A percentile compares a stretch with the other conserved stretches of the same genome.
Conservation (phyloP, 2,888 invertebrate genomes). For the Steinernema hermaphroditum region DNA sequence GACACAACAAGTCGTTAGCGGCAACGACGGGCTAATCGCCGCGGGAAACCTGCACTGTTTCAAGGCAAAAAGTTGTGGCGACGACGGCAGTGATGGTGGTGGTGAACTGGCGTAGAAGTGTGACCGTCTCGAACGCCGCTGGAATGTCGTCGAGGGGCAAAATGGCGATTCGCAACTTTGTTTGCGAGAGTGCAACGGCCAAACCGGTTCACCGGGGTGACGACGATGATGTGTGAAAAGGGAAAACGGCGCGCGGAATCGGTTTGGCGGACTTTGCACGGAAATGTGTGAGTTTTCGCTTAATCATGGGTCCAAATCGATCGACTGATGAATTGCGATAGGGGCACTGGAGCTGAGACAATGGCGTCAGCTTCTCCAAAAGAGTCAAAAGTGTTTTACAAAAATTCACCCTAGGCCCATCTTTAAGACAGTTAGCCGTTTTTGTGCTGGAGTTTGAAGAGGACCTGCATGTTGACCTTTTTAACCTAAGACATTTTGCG, state of each 20-base stretch:
- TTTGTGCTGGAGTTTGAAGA: no score
- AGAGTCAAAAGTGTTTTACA: no score
- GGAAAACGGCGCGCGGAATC: not conserved
- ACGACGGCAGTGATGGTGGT: no score
- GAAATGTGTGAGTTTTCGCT: not conserved
- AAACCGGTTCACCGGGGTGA: not conserved
- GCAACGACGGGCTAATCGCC: constrained; percentile 3
- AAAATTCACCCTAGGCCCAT: no score
- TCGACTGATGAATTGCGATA: no score
- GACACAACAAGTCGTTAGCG: constrained; percentile 21
- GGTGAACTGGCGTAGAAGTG: constrained; percentile 1
- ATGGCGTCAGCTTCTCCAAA: no score
- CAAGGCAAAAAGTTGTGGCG: no score
- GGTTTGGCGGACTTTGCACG: not conserved
- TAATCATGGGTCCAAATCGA: no score
- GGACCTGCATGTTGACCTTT: no score
- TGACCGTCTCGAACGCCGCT: constrained; percentile 7
- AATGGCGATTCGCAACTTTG: constrained; percentile 6
- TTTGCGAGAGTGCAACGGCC: constrained; percentile 9
- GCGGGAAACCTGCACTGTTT: not conserved
- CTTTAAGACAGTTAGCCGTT: no score
- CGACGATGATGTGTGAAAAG: not conserved
- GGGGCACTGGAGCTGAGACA: no score
- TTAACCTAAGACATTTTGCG: no score
- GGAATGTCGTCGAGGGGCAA: not conserved